Evolutionary conservation across 64 coral and sea anemone genomes (phyloP).

Genomic region (Pachyseris speciosa): DNA sequence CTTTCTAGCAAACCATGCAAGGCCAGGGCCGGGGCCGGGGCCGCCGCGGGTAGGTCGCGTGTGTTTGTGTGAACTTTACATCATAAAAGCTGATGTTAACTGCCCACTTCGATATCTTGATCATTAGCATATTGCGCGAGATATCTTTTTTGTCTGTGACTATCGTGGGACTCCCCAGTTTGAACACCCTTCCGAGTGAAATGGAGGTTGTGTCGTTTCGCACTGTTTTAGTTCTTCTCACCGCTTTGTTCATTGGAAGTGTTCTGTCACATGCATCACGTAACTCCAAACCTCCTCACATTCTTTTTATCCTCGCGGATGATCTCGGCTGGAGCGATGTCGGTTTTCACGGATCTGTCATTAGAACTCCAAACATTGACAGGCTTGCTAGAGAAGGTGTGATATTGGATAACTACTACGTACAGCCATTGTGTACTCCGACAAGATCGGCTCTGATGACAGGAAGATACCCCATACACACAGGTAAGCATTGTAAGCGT

Average conservation of each 20-base stretch:
- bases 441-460: constrained; percentile 40
- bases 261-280: background rate
- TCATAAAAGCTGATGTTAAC: too few relatives aligned
- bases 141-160: too few relatives aligned
- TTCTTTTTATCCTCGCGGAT: constrained; percentile 51
- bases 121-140: too few relatives aligned
- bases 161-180: background rate
- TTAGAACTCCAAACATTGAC: constrained; percentile 48
- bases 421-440: constrained; percentile 35
- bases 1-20: too few relatives aligned
- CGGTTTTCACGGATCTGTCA: constrained; percentile 23
- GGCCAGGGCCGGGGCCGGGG: too few relatives aligned
- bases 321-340: constrained; percentile 64
- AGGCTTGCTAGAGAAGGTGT: constrained; percentile 38
- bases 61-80: too few relatives aligned
- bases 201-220: background rate
- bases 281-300: constrained; percentile 13
- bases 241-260: background rate
- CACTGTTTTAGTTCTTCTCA: background rate
- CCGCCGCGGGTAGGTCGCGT: too few relatives aligned
- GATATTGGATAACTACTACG: constrained; percentile 60
- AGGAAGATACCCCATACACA: constrained; percentile 45
- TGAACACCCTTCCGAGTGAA: background rate
- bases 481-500: background rate
- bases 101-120: too few relatives aligned